Evolutionary conservation across 2,888 invertebrate species (phyloP), one percentile per base, ranked within the genome.

Genomic region (Euplexia lucipara): DNA sequence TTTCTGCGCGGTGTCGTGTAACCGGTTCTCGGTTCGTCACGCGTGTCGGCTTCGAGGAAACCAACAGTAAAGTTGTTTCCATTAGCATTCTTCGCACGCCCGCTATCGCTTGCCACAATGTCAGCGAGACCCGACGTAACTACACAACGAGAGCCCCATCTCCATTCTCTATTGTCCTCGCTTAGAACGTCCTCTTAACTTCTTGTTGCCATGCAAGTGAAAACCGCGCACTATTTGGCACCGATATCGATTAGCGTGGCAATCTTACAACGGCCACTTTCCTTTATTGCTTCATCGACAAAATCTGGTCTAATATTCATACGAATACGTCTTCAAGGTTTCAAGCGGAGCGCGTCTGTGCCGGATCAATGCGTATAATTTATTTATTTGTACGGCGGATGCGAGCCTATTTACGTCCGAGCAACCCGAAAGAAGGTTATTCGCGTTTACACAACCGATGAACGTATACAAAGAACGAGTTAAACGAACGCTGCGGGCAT

Each of bases 401-500:
- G 86, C 85, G 87, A 82, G 86, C 83, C 87, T 90, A 90, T 91
- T 91, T 91, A 87, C 84, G 88, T 89, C 88, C 79, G 85, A 88
- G 85, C 88, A 88, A 89, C 90, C 89, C 89, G 89, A 90, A 91
- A 92, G 90, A 91, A 91, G 91, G 91, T 92, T 91, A 91, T 90
- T 90, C 89, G 90, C 89, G 88, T 90, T 91, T 91, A 90, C 87
- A 90, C 88, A 91, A 90, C 86, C 85, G 84, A 87, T 81, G 80
- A 88, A 84, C 86, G 86, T 90, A 89, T 87, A 88, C 92, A 90
- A 87, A 91, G 89, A 90, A 90, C n/a, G 90, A 92, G 92, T 91
- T 92, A 91, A 92, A 91, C 84, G 92, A 90, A 91, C 92, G 91
- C 87, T 86, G 84, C 88, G 83, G 85, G 89, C 92, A 94, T 95